Evolutionary conservation across 1,140 invertebrate genomes (phyloP).

Genomic region (Elymnias hypermnestra): DNA sequence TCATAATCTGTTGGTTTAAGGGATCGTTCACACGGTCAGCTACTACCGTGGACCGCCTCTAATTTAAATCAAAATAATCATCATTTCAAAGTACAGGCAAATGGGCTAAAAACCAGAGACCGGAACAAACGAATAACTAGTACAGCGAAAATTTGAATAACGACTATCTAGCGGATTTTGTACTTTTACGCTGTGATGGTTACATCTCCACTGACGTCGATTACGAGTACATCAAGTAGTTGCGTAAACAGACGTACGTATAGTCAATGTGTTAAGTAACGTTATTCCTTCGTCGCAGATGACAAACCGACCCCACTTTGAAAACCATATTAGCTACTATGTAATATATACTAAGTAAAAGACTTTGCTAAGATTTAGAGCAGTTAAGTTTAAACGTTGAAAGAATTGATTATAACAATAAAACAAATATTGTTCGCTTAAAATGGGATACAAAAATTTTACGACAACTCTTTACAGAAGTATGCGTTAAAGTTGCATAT

Average conservation of each 20-base stretch:
- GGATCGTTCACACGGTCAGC: constrained; percentile 65
- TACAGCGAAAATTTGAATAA: constrained; percentile 72
- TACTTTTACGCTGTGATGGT: constrained; percentile 56
- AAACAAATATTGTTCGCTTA: too few relatives aligned
- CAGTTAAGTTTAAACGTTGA: too few relatives aligned
- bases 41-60: constrained; percentile 57
- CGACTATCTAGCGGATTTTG: constrained; percentile 68
- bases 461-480: too few relatives aligned
- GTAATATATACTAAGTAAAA: too few relatives aligned
- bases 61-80: constrained; percentile 63
- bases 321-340: too few relatives aligned
- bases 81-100: constrained; percentile 65
- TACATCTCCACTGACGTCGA: constrained; percentile 29
- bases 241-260: neutral
- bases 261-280: too few relatives aligned
- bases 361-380: too few relatives aligned
- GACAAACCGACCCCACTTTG: too few relatives aligned
- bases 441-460: too few relatives aligned
- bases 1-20: constrained; percentile 37
- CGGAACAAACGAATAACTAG: constrained; percentile 69
- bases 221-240: constrained; percentile 2
- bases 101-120: constrained; percentile 64
- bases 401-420: too few relatives aligned
- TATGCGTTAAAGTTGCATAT: too few relatives aligned
- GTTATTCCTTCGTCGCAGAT: too few relatives aligned